phyloP scores from a whole-genome alignment of 2,888 invertebrate species.

The Diploptera punctata region DNA sequence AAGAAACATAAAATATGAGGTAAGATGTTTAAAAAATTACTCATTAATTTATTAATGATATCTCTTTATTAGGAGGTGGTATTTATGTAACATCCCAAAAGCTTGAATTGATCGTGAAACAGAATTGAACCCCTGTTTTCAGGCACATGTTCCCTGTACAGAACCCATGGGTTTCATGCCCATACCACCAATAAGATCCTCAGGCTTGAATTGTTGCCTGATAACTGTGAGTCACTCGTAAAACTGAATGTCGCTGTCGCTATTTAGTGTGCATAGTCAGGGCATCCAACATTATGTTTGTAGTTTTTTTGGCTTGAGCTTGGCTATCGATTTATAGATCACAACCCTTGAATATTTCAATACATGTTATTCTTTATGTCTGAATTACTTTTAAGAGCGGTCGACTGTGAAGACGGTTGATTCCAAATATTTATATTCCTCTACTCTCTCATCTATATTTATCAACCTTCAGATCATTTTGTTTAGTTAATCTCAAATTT shows the following conservation, averaged over 20 bases:
- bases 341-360: constrained; percentile 22
- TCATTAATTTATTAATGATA: too few relatives aligned
- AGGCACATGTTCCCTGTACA: constrained; percentile 39
- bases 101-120: too few relatives aligned
- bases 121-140: constrained; percentile 22
- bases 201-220: constrained; percentile 43
- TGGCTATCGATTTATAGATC: constrained; percentile 17
- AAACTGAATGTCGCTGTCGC: constrained; percentile 21
- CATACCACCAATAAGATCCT: constrained; percentile 42
- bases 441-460: too few relatives aligned
- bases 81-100: too few relatives aligned
- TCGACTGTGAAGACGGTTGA: too few relatives aligned
- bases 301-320: constrained; percentile 33
- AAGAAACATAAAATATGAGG: too few relatives aligned
- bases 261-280: constrained; percentile 23
- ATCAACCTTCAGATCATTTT: too few relatives aligned
- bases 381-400: too few relatives aligned
- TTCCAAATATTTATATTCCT: too few relatives aligned
- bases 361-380: constrained; percentile 10
- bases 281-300: constrained; percentile 15
- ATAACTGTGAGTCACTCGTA: constrained; percentile 43
- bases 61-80: too few relatives aligned
- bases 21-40: too few relatives aligned
- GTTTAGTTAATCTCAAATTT: too few relatives aligned
- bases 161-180: constrained; percentile 41